A percentile compares a stretch with the other conserved stretches of the same genome.
These are phyloP conservation scores for Thymelicus lineola DNA, from an alignment of 2,888 invertebrate genomes.

Conservation along the genomic window DNA sequence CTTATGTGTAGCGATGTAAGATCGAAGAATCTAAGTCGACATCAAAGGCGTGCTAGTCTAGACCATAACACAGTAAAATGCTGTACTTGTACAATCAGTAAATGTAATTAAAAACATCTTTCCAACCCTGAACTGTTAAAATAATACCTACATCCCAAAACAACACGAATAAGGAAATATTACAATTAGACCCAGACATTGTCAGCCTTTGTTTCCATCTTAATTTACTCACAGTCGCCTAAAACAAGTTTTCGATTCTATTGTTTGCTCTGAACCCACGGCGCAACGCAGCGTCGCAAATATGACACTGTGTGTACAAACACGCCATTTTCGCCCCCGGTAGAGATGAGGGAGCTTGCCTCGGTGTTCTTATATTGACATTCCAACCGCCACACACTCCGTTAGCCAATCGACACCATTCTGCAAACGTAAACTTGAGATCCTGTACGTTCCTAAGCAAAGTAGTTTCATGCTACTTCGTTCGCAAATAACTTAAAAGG, in stretches of 20 bases:
- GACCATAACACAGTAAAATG: no score
- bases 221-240: conserved; percentile 3
- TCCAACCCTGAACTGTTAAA: no score
- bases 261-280: conserved; percentile 22
- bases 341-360: conserved; percentile 23
- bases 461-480: not conserved
- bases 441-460: not conserved
- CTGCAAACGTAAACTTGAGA: conserved; percentile 19
- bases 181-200: no score
- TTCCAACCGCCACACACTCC: conserved; percentile 25
- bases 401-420: conserved; percentile 19
- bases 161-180: no score
- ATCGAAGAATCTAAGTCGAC: no score
- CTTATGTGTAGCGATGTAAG: no score
- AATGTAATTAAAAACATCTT: no score
- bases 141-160: no score
- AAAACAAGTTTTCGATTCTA: conserved; percentile 18
- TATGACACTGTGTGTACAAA: conserved; percentile 29
- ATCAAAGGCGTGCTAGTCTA: no score
- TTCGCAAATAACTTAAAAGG: no score
- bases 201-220: not conserved
- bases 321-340: conserved; percentile 21
- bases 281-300: conserved; percentile 13
- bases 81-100: no score
- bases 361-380: conserved; percentile 33